Evolutionary conservation across 2,797 vertebrate species (phyloP), one percentile per base, ranked within the genome.

Genomic region (Buceros bicornis): DNA sequence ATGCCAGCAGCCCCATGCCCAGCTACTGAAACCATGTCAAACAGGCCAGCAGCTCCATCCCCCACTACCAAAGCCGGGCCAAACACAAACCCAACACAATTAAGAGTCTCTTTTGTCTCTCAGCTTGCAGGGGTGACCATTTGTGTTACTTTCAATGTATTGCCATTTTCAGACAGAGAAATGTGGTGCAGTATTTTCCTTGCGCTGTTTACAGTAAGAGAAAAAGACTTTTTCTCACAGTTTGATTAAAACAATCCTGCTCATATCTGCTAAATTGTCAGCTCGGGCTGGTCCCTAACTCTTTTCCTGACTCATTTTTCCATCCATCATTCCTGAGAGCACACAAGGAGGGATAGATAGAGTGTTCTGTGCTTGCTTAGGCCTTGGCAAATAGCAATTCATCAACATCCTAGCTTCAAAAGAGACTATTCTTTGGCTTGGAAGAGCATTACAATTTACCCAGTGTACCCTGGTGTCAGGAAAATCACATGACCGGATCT

Each of bases 321-420:
- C 91, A 97, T 98, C 91, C 95, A 92, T 97, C 97, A 96, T 95
- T 94, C 72, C 70, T 56, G 79, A 87, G 81, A 95, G 67, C 91
- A 93, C 90, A 97, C 94, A 96, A 95, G 93, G 50, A 94, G 69
- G 89, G 96, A 94, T 97, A 95, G 91, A 97, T 97, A 73, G 2
- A 88, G 95, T 95, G 89, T 86, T 96, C 92, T 95, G 89, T 97
- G 96, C 97, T 97, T 98, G 94, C 97, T 98, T 98, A 98, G 97
- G 91, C 92, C 87, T 95, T 90, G 89, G 95, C 95, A 98, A 98
- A 97, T 97, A 98, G 90, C 95, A 97, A 95, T 98, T 98, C 95
- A 96, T 98, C 97, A 98, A 93, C 78, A 94, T 89, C 67, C 71
- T 93, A 82, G 79, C 78, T 97, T 97, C 97, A 91, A 97, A 98